phyloP scores from a whole-genome alignment of 2,888 invertebrate genomes.

The Holacanthella duospinosa region DNA sequence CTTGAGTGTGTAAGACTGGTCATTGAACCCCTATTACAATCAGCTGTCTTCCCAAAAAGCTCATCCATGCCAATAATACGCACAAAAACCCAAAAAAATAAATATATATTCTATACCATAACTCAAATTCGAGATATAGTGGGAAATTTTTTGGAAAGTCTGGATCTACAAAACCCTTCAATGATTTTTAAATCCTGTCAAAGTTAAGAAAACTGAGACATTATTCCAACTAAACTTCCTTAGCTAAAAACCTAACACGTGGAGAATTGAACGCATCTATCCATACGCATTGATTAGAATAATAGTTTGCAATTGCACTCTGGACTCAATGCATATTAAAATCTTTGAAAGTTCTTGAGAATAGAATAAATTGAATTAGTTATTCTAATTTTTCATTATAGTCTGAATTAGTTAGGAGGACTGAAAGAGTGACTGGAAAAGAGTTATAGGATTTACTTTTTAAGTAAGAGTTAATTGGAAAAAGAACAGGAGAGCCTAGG shows the following conservation, averaged over 20 bases:
- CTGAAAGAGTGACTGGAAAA: too few relatives aligned
- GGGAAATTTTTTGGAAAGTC: too few relatives aligned
- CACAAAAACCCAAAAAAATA: neutral
- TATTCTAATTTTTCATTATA: too few relatives aligned
- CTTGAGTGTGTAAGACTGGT: conserved; percentile 2
- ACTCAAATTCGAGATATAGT: too few relatives aligned
- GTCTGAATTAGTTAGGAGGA: too few relatives aligned
- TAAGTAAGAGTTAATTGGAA: neutral
- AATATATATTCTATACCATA: neutral
- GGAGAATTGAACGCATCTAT: neutral
- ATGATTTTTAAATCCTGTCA: neutral
- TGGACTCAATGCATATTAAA: neutral
- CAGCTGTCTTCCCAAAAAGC: neutral
- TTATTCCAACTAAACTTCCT: neutral
- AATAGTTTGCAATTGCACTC: too few relatives aligned
- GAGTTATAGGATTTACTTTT: too few relatives aligned
- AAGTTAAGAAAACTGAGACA: neutral
- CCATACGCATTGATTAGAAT: neutral
- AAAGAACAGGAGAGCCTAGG: too few relatives aligned
- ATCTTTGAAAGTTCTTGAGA: neutral
- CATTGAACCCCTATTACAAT: neutral
- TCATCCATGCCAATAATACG: neutral
- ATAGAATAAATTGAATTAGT: neutral
- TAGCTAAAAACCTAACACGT: too few relatives aligned
- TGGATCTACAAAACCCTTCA: neutral